phyloP scores from a whole-genome alignment of 2,888 invertebrate species.

The Geophilus truncorum region DNA sequence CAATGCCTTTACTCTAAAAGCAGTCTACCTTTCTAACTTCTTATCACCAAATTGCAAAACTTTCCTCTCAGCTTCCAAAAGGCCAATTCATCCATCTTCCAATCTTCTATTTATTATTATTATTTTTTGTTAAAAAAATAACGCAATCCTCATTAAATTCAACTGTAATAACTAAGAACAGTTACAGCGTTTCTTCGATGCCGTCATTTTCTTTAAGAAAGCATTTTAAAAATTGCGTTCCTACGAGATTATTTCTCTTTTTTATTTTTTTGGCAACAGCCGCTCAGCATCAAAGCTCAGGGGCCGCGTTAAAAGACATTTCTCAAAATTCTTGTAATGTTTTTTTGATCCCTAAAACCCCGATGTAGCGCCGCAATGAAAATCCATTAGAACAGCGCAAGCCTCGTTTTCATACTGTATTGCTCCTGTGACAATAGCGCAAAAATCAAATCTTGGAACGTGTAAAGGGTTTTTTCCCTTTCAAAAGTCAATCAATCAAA shows the following conservation, averaged over 20 bases:
- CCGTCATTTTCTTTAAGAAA: too few species aligned
- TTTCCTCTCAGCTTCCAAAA: neutral
- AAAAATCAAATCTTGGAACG: neutral
- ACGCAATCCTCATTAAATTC: neutral
- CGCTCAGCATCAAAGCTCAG: neutral
- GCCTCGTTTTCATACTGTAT: neutral
- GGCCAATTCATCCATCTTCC: neutral
- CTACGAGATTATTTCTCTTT: neutral
- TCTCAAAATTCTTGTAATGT: neutral
- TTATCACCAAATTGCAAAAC: conserved; percentile 5
- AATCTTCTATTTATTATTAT: neutral
- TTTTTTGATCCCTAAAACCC: neutral
- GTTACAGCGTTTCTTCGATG: too few species aligned
- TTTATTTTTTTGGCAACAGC: neutral
- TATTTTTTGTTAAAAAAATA: neutral
- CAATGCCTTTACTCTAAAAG: conserved; percentile 10
- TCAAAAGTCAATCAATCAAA: neutral
- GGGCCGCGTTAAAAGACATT: neutral
- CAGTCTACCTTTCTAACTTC: neutral
- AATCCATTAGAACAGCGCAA: neutral
- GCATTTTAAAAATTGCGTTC: neutral
- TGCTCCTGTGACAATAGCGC: neutral
- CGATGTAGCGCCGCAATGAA: neutral
- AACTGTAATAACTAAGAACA: neutral
- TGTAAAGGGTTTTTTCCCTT: neutral